Conservation (phyloP, 2,797 vertebrate species). For the Denticeps clupeoides region DNA sequence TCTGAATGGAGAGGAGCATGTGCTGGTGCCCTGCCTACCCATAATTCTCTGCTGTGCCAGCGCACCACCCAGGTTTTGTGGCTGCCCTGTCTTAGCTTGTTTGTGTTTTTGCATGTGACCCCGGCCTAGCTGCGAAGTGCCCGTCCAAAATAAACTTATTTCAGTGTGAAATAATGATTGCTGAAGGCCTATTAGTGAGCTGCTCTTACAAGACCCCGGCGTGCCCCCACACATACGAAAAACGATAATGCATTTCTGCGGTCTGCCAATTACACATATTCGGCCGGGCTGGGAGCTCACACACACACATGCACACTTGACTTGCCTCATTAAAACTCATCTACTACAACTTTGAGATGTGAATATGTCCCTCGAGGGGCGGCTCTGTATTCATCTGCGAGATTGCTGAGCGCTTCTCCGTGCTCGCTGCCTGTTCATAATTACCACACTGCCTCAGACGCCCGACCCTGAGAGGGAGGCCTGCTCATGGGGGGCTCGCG, state of each 20-base stretch:
- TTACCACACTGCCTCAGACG: conserved; percentile 63
- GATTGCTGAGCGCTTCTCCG: conserved; percentile 54
- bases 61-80: too few relatives aligned
- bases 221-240: conserved; percentile 46
- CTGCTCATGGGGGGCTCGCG: conserved; percentile 54
- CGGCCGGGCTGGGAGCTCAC: conserved; percentile 52
- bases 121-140: conserved; percentile 36
- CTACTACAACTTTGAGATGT: conserved; percentile 61
- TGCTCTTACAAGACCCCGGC: conserved; percentile 25
- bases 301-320: conserved; percentile 45
- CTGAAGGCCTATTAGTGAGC: conserved; percentile 55
- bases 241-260: conserved; percentile 43
- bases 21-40: too few relatives aligned
- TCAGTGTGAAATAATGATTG: conserved; percentile 56
- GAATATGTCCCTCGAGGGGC: conserved; percentile 58
- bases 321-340: conserved; percentile 69
- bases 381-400: conserved; percentile 56
- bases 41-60: too few relatives aligned
- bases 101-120: not conserved
- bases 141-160: conserved; percentile 45
- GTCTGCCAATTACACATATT: conserved; percentile 61
- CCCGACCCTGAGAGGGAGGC: conserved; percentile 66
- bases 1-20: too few relatives aligned
- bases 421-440: conserved; percentile 48
- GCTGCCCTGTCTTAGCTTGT: too few relatives aligned